Percentiles rank a stretch among this genome's conserved stretches.
phyloP scores from a whole-genome alignment of 2,797 vertebrate species.

The Limosa lapponica region DNA sequence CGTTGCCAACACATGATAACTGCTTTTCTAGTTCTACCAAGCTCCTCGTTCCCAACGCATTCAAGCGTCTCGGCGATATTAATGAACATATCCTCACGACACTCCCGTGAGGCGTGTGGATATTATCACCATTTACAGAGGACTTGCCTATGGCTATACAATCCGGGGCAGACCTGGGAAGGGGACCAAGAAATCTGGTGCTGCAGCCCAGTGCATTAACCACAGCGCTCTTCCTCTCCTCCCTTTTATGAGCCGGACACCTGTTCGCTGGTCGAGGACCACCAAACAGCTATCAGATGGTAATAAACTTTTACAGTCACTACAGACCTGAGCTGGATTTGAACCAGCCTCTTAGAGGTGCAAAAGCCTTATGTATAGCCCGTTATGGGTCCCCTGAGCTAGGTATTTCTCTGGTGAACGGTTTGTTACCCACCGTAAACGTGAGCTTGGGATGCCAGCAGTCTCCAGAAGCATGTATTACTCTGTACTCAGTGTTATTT shows the following conservation, averaged over 20 bases:
- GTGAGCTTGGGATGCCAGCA: background rate
- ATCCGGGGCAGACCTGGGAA: constrained; percentile 51
- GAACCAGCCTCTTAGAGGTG: constrained; percentile 49
- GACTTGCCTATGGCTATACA: constrained; percentile 36
- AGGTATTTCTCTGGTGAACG: background rate
- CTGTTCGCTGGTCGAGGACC: constrained; percentile 38
- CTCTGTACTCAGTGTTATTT: background rate
- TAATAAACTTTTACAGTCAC: constrained; percentile 54
- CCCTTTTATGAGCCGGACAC: constrained; percentile 30
- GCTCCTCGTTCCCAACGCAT: background rate
- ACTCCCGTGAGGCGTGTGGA: background rate
- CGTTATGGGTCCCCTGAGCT: background rate
- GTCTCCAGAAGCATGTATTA: background rate
- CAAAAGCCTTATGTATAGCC: constrained; percentile 11
- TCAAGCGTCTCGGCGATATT: background rate
- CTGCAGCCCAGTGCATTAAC: constrained; percentile 3
- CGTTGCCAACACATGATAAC: background rate
- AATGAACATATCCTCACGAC: constrained; percentile 29
- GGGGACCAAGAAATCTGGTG: constrained; percentile 17
- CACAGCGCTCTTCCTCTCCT: background rate
- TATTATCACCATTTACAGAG: constrained; percentile 35
- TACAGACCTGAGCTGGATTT: constrained; percentile 50
- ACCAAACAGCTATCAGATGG: constrained; percentile 47
- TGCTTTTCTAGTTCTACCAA: constrained; percentile 4
- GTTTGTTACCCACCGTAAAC: background rate